A percentile compares a stretch with the other conserved stretches of the same genome.
phyloP scores from a whole-genome alignment of 2,113 vertebrate genomes.

The Nesoenas mayeri region DNA sequence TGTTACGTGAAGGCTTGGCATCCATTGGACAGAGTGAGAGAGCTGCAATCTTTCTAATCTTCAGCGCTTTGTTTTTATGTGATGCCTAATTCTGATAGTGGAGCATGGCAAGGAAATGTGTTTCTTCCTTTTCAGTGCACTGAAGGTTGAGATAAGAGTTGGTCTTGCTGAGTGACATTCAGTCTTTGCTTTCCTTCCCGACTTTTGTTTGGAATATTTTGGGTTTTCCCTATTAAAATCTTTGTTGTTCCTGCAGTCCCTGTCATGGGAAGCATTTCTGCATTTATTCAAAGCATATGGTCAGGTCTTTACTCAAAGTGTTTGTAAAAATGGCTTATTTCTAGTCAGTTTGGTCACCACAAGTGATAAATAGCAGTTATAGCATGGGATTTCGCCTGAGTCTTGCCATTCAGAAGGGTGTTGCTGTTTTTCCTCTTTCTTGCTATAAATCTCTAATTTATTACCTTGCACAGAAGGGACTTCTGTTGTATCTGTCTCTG shows the following conservation, averaged over 20 bases:
- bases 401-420: background rate
- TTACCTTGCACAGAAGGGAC: background rate
- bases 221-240: background rate
- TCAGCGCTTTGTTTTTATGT: background rate
- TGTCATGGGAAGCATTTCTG: background rate
- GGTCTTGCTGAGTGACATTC: background rate
- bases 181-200: background rate
- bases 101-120: background rate
- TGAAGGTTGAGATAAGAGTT: background rate
- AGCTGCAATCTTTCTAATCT: background rate
- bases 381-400: background rate
- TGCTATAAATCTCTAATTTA: background rate
- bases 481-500: background rate
- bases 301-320: background rate
- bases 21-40: background rate
- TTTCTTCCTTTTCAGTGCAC: background rate
- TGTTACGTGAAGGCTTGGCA: background rate
- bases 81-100: background rate
- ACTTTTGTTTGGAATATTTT: background rate
- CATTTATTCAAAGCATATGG: background rate
- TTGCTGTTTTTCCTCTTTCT: background rate
- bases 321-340: background rate
- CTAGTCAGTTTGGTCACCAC: background rate
- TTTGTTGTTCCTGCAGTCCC: background rate
- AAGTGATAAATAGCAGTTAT: background rate